Base-by-base conservation (phyloP, 2,888 invertebrate species). In the Panzeria rudis region DNA sequence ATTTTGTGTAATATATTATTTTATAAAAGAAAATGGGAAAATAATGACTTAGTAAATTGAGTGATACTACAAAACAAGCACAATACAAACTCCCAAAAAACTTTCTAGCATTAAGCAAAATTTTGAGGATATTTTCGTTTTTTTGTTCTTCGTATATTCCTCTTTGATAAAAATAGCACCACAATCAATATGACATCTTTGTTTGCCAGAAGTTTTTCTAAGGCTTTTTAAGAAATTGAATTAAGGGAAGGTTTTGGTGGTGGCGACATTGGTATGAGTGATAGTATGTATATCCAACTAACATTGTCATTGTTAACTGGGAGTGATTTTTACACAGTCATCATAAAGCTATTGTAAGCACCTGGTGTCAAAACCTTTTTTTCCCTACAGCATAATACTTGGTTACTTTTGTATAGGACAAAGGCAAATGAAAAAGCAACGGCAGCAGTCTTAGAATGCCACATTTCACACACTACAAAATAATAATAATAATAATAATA, bases 281-380 rank as follows among this genome's bases (percentile, higher is more conserved):
- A 15, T 9, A 13, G 38, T 38, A 11, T 11, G 2, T 56, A 35
- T 35, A 56, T n/a, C 32, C 52, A 20, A 62, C 52, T 20, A 72
- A 72, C 25, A 47, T 35, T 72, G 44, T 68, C 68, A 69, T 71
- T 71, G 69, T 82, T 82, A 76, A 64, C 50, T 64, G 54, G 71
- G 50, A 64, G 77, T 64, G 64, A 82, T 54, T 81, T 79, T 79
- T 75, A 62, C 75, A 69, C 85, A 82, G 82, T 79, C 84, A 87
- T 87, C 86, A 87, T 86, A 83, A 80, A 81, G 85, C 87, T 81
- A 86, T 87, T 87, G 81, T 82, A 68, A 83, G 79, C 87, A 87
- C 87, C 87, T 87, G 87, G 83, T 85, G 84, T 80, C 84, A 69
- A 71, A 85, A 82, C 61, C 71, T 76, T 76, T 77, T 80, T 85